phyloP scores from a whole-genome alignment of 2,888 invertebrate species.

The Caenorhabditis sp. region DNA sequence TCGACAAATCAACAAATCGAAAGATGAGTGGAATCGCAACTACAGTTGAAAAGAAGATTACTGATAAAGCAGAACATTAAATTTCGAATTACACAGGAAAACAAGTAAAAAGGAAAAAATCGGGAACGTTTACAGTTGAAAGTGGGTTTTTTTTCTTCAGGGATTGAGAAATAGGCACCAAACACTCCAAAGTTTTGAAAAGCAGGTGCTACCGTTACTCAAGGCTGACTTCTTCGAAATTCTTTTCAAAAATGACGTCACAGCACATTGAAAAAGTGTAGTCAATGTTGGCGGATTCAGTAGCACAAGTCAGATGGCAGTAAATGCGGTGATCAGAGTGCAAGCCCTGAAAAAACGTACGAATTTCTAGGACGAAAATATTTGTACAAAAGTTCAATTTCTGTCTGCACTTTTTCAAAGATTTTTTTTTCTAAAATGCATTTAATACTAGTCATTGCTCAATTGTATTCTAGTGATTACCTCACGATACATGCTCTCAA shows the following conservation, averaged over 20 bases:
- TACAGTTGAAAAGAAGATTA: no score
- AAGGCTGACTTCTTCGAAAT: conserved; percentile 26
- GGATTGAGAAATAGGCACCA: no score
- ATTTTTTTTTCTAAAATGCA: no score
- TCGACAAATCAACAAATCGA: neutral
- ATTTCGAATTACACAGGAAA: no score
- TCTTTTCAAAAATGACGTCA: conserved; percentile 65
- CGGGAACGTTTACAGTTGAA: no score
- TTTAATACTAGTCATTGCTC: conserved; percentile 14
- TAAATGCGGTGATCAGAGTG: conserved; percentile 38
- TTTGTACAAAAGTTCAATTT: conserved; percentile 8
- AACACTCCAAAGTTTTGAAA: no score
- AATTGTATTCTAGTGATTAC: conserved; percentile 48
- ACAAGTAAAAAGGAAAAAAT: neutral
- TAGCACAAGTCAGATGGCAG: conserved; percentile 62
- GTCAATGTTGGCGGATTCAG: conserved; percentile 60
- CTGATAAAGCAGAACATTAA: no score
- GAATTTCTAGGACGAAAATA: neutral
- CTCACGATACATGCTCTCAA: conserved; percentile 62
- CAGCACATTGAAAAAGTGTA: conserved; percentile 61
- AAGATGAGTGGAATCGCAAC: no score
- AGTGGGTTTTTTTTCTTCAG: no score
- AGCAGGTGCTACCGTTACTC: conserved; percentile 34
- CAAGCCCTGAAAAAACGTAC: no score
- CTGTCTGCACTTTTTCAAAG: conserved; percentile 12